Percentiles rank a stretch among this genome's conserved stretches.
Evolutionary conservation across 2,888 invertebrate species (phyloP).

Genomic region (Cephonodes hylas): DNA sequence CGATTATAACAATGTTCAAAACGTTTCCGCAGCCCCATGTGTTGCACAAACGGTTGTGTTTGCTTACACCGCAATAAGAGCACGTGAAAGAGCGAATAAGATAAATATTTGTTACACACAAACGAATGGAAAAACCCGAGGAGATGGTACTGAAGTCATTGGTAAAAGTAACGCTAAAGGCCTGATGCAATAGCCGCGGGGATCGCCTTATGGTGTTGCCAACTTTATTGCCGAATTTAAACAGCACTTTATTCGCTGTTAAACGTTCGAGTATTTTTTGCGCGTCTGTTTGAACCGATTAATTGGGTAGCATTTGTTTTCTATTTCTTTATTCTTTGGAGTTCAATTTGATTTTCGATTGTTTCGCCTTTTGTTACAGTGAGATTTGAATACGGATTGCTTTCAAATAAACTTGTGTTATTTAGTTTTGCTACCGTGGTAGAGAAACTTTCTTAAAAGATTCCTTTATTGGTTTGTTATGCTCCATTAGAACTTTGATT

Average conservation of each 20-base stretch:
- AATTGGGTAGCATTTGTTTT: background rate
- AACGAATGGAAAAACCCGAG: conserved; percentile 43
- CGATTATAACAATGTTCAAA: background rate
- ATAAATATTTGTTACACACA: conserved; percentile 66
- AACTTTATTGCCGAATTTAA: conserved; percentile 4
- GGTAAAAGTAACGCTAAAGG: conserved; percentile 55
- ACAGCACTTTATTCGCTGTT: background rate
- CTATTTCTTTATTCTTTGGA: background rate
- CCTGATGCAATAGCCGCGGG: conserved; percentile 61
- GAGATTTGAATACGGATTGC: background rate
- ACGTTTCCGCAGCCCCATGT: background rate
- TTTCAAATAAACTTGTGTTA: too few species aligned
- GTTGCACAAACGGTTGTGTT: conserved; percentile 34
- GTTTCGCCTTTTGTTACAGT: background rate
- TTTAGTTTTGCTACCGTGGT: too few species aligned
- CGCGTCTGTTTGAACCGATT: background rate
- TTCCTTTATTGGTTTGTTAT: too few species aligned
- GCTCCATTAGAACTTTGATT: too few species aligned
- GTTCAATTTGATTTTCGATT: background rate
- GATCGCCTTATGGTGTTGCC: conserved; percentile 19
- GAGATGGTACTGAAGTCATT: conserved; percentile 50
- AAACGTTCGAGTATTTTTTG: background rate
- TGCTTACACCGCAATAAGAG: conserved; percentile 70
- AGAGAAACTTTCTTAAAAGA: too few species aligned
- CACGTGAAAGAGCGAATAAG: conserved; percentile 52